Evolutionary conservation across 2,888 invertebrate genomes (phyloP), one percentile per base, ranked within the genome.

Genomic region (Thysanoteuthis rhombus): DNA sequence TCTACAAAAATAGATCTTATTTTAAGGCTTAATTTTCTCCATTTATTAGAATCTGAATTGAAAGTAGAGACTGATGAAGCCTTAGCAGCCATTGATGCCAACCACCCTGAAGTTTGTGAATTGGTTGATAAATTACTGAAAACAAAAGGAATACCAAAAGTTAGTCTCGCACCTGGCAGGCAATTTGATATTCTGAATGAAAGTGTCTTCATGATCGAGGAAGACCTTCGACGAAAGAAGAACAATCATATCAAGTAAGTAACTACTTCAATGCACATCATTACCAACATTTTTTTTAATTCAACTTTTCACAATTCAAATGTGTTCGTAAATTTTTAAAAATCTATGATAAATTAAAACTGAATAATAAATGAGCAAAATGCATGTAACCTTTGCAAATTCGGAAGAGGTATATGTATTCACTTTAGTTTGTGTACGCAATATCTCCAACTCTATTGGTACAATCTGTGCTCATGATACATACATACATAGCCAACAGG

Each of bases 61-160:
- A n/a, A 75, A 75, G n/a, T 1, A 36, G 19, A 12, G 19, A 16
- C 36, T 75, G 75, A 75, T n/a, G 75, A 75, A 3, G 36, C 36
- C n/a, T 12, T 75, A 1, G n/a, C 96, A 36, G 95, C 96, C 93
- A 96, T 97, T 28, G 96, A 96, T 94, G 96, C 94, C 36, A 95
- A 95, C 25, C 97, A 97, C 94, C 96, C 97, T 16, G 97, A 97
- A 92, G 97, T 97, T 25, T 94, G 95, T 36, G 95, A 95, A 58
- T 95, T 97, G 32, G 96, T 97, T 19, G 96, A 96, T 32, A 95
- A 95, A 58, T 97, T 97, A 19, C 94, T 97, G n/a, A 95, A 95
- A 92, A 96, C 96, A 89, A 96, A 96, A 2, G 96, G 96, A 94
- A 95, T 95, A 93, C 95, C 95, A 89, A 94, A 95, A 0, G 94